Percentiles rank a stretch among this genome's conserved stretches.
Conservation (phyloP, 30 jellyfish, hydroid and myxozoan species). For the Calvadosia cruxmelitensis region DNA sequence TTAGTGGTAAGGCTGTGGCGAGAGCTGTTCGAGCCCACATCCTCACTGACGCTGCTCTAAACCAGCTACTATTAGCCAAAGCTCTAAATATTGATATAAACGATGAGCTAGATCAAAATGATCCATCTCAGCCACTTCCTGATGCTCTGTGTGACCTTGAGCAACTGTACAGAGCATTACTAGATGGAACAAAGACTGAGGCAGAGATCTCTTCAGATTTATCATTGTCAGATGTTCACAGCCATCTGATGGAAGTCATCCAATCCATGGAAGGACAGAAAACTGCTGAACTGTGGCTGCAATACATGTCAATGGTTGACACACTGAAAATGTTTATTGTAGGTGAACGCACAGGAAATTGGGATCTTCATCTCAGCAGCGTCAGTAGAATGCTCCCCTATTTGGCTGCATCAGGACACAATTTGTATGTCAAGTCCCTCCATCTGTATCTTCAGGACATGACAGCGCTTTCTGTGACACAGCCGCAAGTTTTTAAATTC, state of each 20-base stretch:
- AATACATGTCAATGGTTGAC: constrained; percentile 11
- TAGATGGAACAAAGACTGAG: too few relatives aligned
- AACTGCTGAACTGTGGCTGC: constrained; percentile 18
- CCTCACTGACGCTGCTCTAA: constrained; percentile 22
- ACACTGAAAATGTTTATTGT: constrained; percentile 12
- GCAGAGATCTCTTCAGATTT: too few relatives aligned
- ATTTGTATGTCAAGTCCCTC: constrained; percentile 31
- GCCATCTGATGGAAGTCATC: too few relatives aligned
- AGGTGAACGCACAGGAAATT: constrained; percentile 33
- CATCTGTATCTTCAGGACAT: constrained; percentile 28
- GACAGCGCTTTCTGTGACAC: constrained; percentile 28
- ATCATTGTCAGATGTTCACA: too few relatives aligned
- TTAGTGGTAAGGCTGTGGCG: constrained; percentile 21
- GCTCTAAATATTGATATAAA: too few relatives aligned
- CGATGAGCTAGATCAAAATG: too few relatives aligned
- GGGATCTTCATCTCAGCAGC: constrained; percentile 21
- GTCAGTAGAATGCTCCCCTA: constrained; percentile 15
- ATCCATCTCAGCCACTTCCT: too few relatives aligned
- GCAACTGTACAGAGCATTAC: too few relatives aligned
- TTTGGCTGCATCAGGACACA: constrained; percentile 50
- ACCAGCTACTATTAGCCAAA: constrained; percentile 15
- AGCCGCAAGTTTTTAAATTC: constrained; percentile 15
- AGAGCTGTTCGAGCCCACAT: constrained; percentile 35
- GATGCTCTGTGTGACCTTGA: too few relatives aligned
- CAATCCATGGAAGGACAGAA: too few relatives aligned